Base-by-base conservation (phyloP, 2,888 invertebrate genomes). In the Opisthograptis luteolata region DNA sequence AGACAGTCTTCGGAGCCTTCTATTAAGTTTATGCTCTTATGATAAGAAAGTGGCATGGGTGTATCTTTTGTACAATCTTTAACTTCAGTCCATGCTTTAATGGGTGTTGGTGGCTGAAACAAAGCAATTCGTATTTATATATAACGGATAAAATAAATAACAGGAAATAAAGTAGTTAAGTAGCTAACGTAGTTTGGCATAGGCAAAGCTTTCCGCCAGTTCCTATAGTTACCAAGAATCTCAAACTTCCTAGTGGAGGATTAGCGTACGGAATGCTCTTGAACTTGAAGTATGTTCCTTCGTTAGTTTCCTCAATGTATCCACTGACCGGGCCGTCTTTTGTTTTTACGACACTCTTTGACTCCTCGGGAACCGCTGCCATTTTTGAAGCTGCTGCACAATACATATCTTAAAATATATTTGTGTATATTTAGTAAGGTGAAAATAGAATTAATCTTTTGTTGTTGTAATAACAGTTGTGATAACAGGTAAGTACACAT, bases 1-100 rank as follows among this genome's bases (percentile, higher is more conserved):
- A 91, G 77, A 56, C 91, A 91, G 61, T 91, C 91, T 73, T 91
- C 91, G 19, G 81, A 76, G 24, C 88, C 17, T 73, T 60, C 37
- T 12, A 58, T 9, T 27, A 13, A 28, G 4, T 1, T 6, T 10
- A 0, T 2, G 13, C 14, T 4, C 15, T 15, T 22, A 8, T 7
- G 3, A 22, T 32, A 13, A 19, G 24, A 9, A 12, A 42, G 8
- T 10, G 82, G 78, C 37, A 59, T 10, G 4, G 79, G 68, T 4
- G 78, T 65, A 42, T 77, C 73, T 64, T 77, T 61, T 2, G 83
- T 87, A 39, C 87, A 87, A 55, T 87, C 79, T 20, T 75, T 61
- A 43, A 67, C 55, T 54, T 79, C 67, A 31, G 64, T 68, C 88
- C 84, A 84, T 28, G 81, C 71, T 50, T 63, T 60, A 19, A 71